These are phyloP conservation scores for Abramis brama DNA, from an alignment of 2,113 vertebrate species.

Conservation along the genomic window DNA sequence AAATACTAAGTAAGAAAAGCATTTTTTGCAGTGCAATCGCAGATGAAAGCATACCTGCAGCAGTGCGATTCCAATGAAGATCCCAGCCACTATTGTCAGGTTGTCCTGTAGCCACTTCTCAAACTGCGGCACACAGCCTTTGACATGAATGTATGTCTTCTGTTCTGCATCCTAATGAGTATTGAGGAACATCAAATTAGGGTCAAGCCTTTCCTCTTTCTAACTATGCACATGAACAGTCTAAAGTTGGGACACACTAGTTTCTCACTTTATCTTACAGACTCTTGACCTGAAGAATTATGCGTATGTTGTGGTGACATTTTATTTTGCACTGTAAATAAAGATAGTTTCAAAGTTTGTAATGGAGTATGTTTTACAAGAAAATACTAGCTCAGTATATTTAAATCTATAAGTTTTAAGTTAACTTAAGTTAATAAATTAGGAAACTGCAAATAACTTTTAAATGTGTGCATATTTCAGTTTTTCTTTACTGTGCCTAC, in stretches of 20 bases:
- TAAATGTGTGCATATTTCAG: not conserved
- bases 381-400: too few relatives aligned
- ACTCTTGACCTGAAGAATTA: not conserved
- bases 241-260: not conserved
- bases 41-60: constrained; percentile 81
- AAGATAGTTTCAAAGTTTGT: too few relatives aligned
- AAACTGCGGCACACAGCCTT: constrained; percentile 97
- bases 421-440: too few relatives aligned
- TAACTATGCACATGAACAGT: not conserved
- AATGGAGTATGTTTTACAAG: too few relatives aligned
- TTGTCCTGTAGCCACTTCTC: constrained; percentile 99
- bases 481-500: not conserved
- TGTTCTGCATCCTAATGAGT: constrained; percentile 88
- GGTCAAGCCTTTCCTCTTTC: not conserved
- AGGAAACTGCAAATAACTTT: too few relatives aligned
- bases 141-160: constrained; percentile 92
- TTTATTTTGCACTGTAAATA: too few relatives aligned
- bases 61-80: constrained; percentile 95
- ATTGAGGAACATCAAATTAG: constrained; percentile 12
- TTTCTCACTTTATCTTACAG: not conserved
- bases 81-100: constrained; percentile 93
- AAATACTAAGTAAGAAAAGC: too few relatives aligned
- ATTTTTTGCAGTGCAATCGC: too few relatives aligned
- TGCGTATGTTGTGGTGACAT: not conserved
- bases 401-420: too few relatives aligned